phyloP scores from a whole-genome alignment of 2,888 invertebrate genomes.

The Hirudinaria manillensis region DNA sequence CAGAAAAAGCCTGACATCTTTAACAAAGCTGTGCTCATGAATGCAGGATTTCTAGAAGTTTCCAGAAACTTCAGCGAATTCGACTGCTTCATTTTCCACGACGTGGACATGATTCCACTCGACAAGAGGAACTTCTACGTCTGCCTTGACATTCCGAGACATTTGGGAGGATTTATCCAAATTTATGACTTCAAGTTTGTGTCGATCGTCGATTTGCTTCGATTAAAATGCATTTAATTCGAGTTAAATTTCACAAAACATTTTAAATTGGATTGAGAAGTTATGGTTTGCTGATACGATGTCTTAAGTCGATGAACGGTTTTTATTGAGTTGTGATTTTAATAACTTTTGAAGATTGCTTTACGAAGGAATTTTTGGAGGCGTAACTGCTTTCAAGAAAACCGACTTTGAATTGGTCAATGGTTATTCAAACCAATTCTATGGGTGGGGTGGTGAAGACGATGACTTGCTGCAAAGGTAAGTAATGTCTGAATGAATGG shows the following conservation, averaged over 20 bases:
- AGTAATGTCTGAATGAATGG: neutral
- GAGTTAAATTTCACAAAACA: too few species aligned
- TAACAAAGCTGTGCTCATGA: conserved; percentile 36
- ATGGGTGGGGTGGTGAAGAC: conserved; percentile 36
- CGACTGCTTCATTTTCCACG: conserved; percentile 37
- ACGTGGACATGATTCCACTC: conserved; percentile 35
- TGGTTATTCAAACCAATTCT: conserved; percentile 33
- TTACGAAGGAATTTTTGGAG: conserved; percentile 34
- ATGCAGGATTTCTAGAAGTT: conserved; percentile 33
- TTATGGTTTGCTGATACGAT: neutral
- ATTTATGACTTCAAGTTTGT: conserved; percentile 30
- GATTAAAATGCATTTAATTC: neutral
- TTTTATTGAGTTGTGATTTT: neutral
- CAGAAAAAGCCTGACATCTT: conserved; percentile 30
- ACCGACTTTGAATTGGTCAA: conserved; percentile 32
- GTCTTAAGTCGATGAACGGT: neutral
- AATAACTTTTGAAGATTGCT: conserved; percentile 25
- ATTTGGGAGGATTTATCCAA: conserved; percentile 29
- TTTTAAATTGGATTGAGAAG: too few species aligned
- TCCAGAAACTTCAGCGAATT: conserved; percentile 3
- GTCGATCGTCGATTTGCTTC: neutral
- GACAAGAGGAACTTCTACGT: conserved; percentile 32
- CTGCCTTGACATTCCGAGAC: conserved; percentile 32
- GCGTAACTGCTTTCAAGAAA: conserved; percentile 30
- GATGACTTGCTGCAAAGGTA: conserved; percentile 34